Conservation (phyloP, 1,140 invertebrate genomes). For the Battus philenor region DNA sequence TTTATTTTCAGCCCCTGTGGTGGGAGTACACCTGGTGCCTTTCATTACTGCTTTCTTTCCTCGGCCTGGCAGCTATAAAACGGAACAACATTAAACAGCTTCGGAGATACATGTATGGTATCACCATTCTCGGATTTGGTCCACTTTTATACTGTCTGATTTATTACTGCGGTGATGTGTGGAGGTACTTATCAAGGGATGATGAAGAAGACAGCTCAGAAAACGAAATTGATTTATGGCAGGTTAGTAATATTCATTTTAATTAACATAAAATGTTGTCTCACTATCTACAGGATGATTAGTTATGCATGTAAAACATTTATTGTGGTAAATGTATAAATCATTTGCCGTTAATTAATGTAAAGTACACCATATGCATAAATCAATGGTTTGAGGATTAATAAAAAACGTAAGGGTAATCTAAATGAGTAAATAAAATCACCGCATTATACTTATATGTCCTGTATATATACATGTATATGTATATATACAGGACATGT, state of each 20-base stretch:
- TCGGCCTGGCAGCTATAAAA: slow-evolving; percentile 90
- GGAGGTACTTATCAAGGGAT: slow-evolving; percentile 84
- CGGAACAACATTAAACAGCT: slow-evolving; percentile 88
- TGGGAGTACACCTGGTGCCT: slow-evolving; percentile 98
- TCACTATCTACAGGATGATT: no score
- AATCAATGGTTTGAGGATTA: no score
- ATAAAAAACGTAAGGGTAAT: no score
- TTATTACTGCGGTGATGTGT: slow-evolving; percentile 91
- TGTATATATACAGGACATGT: no score
- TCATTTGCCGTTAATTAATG: no score
- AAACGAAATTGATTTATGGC: slow-evolving; percentile 84
- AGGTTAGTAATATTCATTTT: slow-evolving; percentile 82
- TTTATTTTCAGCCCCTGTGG: slow-evolving; percentile 80
- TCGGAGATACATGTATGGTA: slow-evolving; percentile 89
- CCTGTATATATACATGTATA: no score
- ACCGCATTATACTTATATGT: no score
- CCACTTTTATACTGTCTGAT: slow-evolving; percentile 88
- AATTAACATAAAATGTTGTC: no score
- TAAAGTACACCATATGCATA: no score
- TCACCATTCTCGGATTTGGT: slow-evolving; percentile 85
- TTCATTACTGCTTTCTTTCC: slow-evolving; percentile 89
- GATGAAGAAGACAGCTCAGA: slow-evolving; percentile 79
- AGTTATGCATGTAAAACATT: no score
- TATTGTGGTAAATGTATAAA: no score
- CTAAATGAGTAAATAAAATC: no score